phyloP scores from a whole-genome alignment of 2,113 vertebrate genomes.

The Daphoenositta chrysoptera region DNA sequence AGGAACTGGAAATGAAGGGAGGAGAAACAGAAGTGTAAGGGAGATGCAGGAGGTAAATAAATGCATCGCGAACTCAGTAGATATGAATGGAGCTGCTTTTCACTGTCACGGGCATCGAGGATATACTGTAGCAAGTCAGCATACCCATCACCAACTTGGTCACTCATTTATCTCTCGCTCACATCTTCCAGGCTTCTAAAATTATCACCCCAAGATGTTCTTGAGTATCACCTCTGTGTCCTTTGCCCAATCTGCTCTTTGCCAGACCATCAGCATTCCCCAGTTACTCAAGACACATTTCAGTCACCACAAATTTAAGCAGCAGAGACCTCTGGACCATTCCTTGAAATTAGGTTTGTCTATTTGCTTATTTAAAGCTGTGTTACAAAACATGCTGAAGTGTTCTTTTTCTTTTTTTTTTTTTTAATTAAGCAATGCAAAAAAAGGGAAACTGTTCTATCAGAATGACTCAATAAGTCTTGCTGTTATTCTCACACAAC shows the following conservation, averaged over 20 bases:
- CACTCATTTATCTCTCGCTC: not conserved
- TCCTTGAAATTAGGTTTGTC: not conserved
- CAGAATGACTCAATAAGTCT: constrained; percentile 15
- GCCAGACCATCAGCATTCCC: not conserved
- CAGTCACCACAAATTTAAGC: not conserved
- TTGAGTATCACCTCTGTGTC: not conserved
- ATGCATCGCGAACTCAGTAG: not conserved
- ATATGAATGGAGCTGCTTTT: not conserved
- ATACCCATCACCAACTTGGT: not conserved
- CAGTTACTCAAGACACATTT: not conserved
- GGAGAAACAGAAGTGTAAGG: not conserved
- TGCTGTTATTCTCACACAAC: not conserved
- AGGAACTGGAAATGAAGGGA: not conserved
- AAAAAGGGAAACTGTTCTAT: not conserved
- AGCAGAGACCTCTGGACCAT: not conserved
- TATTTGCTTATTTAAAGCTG: constrained; percentile 8
- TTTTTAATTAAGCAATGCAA: not conserved
- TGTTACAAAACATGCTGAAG: not conserved
- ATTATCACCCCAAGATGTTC: not conserved
- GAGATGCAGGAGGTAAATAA: not conserved
- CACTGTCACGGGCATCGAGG: not conserved
- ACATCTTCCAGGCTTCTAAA: not conserved
- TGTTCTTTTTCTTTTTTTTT: not conserved
- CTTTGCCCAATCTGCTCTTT: not conserved
- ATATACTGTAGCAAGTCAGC: not conserved